These are phyloP conservation scores for Aricia artaxerxes DNA, from an alignment of 2,888 invertebrate species.

Conservation along the genomic window DNA sequence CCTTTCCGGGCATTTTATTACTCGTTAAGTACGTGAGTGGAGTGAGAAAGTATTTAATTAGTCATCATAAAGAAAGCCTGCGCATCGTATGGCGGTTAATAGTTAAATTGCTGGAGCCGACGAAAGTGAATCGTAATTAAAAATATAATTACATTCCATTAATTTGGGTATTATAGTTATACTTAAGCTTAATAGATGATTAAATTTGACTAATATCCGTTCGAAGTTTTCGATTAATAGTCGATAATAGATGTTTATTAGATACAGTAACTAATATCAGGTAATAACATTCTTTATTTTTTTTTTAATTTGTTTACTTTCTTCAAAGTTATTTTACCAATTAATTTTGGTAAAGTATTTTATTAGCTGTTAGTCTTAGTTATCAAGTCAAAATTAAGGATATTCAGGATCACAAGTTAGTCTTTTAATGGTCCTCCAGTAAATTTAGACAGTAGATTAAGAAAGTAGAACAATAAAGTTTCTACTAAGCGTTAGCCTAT, in stretches of 20 bases:
- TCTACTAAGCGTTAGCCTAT: background rate
- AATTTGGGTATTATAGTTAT: background rate
- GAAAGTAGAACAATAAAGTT: background rate
- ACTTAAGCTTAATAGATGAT: background rate
- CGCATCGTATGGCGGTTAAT: conserved; percentile 31
- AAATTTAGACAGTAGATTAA: background rate
- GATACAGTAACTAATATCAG: background rate
- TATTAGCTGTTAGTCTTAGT: background rate
- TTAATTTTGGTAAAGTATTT: background rate
- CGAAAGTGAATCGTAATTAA: conserved; percentile 33
- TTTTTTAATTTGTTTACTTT: background rate
- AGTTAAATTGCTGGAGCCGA: conserved; percentile 21
- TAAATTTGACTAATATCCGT: background rate
- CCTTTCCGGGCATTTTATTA: conserved; percentile 45
- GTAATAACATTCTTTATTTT: background rate
- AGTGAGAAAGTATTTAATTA: conserved; percentile 40
- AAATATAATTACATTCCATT: background rate
- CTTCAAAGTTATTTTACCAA: background rate
- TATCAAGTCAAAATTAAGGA: background rate
- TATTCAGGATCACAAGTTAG: background rate
- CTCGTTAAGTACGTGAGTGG: conserved; percentile 43
- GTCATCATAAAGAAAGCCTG: conserved; percentile 35
- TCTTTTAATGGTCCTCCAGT: background rate
- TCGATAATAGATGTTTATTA: background rate
- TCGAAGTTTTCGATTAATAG: background rate